A percentile compares a stretch with the other conserved stretches of the same genome.
These are phyloP conservation scores for Cettia cetti DNA, from an alignment of 2,113 vertebrate genomes.

Conservation along the genomic window DNA sequence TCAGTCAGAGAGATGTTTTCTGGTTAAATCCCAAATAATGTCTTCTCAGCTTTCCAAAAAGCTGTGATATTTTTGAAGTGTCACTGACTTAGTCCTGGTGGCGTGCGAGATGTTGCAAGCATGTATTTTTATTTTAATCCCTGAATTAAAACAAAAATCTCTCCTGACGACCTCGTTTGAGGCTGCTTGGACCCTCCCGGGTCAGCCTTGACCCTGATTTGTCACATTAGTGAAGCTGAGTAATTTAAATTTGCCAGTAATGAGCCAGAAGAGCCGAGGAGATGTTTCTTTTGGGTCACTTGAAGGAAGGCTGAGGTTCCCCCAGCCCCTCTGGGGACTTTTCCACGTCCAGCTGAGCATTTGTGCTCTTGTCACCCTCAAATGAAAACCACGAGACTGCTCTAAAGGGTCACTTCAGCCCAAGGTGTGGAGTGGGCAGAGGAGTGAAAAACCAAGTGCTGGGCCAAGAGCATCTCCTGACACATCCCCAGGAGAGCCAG, in stretches of 20 bases:
- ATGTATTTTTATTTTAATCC: neutral
- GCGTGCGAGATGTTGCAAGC: neutral
- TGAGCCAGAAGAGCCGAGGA: neutral
- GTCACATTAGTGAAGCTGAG: neutral
- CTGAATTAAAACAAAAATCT: neutral
- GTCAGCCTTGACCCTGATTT: neutral
- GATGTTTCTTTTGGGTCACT: neutral
- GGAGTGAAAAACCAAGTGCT: neutral
- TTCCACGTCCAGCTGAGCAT: neutral
- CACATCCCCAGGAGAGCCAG: neutral
- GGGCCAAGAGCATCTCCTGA: neutral
- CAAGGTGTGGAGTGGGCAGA: neutral
- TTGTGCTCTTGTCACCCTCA: neutral
- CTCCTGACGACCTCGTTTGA: neutral
- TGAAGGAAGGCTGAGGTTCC: neutral
- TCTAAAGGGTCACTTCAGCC: neutral
- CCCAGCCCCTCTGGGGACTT: neutral
- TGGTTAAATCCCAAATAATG: neutral
- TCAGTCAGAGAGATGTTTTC: neutral
- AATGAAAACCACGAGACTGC: neutral
- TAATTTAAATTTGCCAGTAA: neutral
- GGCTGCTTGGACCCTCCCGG: neutral
- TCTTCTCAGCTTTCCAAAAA: neutral
- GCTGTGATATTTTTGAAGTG: neutral
- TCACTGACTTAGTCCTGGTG: neutral